These are phyloP conservation scores for Silurus aristotelis DNA, from an alignment of 2,797 vertebrate species.

Conservation along the genomic window DNA sequence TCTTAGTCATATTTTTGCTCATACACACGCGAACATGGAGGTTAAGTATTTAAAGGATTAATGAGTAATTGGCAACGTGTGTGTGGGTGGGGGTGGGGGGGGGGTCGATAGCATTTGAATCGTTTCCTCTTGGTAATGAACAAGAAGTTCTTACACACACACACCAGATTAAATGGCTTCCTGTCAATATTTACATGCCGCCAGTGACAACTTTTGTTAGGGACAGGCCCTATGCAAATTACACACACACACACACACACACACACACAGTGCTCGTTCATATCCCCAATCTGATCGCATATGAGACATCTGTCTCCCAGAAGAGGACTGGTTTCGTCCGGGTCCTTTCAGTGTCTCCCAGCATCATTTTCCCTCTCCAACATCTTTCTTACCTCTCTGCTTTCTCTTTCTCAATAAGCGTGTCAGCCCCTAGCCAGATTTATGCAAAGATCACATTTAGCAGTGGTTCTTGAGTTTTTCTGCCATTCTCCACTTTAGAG, in stretches of 20 bases:
- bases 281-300: not conserved
- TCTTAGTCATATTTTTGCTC: not conserved
- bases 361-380: not conserved
- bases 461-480: too few relatives aligned
- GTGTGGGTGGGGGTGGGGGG: not conserved
- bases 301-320: not conserved
- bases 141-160: not conserved
- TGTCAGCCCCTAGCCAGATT: too few relatives aligned
- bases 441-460: too few relatives aligned
- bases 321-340: not conserved
- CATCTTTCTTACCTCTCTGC: not conserved
- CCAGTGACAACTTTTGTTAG: slow-evolving; percentile 14
- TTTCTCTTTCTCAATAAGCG: too few relatives aligned
- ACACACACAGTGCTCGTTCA: not conserved
- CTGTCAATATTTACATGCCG: slow-evolving; percentile 51
- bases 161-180: slow-evolving; percentile 41
- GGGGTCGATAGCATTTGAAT: not conserved
- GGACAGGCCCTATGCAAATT: slow-evolving; percentile 49
- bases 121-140: slow-evolving; percentile 20
- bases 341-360: not conserved
- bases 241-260: slow-evolving; percentile 24
- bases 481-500: too few relatives aligned
- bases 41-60: slow-evolving; percentile 15
- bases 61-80: not conserved
- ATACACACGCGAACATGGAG: not conserved